These are phyloP conservation scores for Tangachromis dhanisi DNA, from an alignment of 2,113 vertebrate genomes.

Conservation along the genomic window DNA sequence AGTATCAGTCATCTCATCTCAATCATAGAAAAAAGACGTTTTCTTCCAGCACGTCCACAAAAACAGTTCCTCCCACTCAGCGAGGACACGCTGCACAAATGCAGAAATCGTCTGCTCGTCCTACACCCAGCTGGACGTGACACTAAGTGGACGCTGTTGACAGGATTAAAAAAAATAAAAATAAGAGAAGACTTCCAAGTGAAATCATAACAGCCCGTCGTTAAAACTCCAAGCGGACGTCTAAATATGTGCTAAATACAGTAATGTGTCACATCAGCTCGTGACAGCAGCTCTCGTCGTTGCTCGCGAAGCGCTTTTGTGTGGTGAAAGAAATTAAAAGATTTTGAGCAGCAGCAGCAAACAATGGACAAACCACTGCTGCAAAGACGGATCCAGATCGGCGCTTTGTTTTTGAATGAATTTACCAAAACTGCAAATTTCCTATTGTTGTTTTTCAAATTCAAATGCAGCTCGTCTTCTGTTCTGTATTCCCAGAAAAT, in stretches of 20 bases:
- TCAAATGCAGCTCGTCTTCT: background rate
- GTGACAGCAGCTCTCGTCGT: slow-evolving; percentile 10
- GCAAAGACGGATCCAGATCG: background rate
- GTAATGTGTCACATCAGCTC: background rate
- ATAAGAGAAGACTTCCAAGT: background rate
- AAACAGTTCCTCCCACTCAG: background rate
- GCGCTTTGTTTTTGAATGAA: background rate
- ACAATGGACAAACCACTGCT: background rate
- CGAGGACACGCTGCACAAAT: background rate
- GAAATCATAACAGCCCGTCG: background rate
- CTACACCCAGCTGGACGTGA: background rate
- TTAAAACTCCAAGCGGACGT: background rate
- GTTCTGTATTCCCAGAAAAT: background rate
- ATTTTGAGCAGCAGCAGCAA: background rate
- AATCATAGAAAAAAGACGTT: background rate
- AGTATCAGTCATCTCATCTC: background rate
- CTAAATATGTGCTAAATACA: background rate
- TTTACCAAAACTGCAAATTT: background rate
- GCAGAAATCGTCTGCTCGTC: background rate
- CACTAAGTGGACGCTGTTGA: background rate
- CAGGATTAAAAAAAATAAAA: background rate
- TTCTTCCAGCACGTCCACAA: background rate
- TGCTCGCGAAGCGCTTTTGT: background rate
- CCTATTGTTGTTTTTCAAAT: background rate
- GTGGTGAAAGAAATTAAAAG: background rate